A percentile compares a stretch with the other conserved stretches of the same genome.
These are phyloP conservation scores for Zosterops borbonicus DNA, from an alignment of 2,113 vertebrate genomes.

Conservation along the genomic window DNA sequence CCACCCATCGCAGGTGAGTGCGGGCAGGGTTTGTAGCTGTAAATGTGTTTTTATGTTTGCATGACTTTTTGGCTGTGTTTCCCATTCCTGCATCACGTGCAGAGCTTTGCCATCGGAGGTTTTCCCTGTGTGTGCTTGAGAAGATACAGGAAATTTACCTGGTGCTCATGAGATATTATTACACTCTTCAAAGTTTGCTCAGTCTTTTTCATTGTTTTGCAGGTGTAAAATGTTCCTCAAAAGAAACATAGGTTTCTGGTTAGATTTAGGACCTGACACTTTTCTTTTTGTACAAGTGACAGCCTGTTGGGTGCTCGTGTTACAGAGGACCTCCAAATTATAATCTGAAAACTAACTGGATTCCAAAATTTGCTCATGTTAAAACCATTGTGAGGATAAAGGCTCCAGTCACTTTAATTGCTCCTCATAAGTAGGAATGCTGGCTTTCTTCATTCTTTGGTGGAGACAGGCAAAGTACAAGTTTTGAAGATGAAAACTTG, in stretches of 20 bases:
- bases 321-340: neutral
- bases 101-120: neutral
- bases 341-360: neutral
- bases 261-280: neutral
- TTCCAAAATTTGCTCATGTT: neutral
- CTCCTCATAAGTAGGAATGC: neutral
- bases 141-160: neutral
- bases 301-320: neutral
- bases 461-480: neutral
- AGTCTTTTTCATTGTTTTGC: neutral
- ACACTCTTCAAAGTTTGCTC: neutral
- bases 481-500: neutral
- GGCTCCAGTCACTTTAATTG: neutral
- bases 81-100: neutral
- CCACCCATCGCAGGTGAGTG: slow-evolving; percentile 92
- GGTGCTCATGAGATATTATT: neutral
- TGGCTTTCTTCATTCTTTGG: neutral
- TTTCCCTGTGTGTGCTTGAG: neutral
- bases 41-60: neutral
- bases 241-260: neutral
- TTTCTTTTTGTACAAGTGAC: neutral
- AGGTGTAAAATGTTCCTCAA: neutral
- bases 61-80: rapidly evolving
- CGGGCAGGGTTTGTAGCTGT: neutral
- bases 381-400: neutral